phyloP scores from a whole-genome alignment of 2,113 vertebrate genomes.

The Oreochromis spilurus region DNA sequence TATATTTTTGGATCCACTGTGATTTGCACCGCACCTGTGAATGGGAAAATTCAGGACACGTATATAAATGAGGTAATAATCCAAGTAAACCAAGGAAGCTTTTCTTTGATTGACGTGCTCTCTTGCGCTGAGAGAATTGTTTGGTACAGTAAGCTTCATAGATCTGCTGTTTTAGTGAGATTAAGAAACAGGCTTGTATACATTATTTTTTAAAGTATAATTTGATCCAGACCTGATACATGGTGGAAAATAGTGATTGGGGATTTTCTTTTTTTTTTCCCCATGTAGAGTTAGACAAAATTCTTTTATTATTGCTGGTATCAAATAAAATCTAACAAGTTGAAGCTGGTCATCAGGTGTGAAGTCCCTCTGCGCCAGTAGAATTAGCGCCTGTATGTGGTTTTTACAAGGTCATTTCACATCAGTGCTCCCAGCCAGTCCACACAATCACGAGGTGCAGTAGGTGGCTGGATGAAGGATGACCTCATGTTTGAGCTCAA shows the following conservation, averaged over 20 bases:
- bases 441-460: constrained; percentile 4
- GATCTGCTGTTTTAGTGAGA: not conserved
- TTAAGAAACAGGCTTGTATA: not conserved
- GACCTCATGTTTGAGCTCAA: constrained; percentile 39
- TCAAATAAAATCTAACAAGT: constrained; percentile 8
- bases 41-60: not conserved
- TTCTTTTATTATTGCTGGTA: not conserved
- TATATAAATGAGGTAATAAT: not conserved
- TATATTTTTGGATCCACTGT: not conserved
- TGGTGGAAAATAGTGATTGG: not conserved
- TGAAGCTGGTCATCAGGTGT: not conserved
- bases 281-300: not conserved
- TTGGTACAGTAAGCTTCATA: not conserved
- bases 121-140: not conserved
- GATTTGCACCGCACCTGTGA: not conserved
- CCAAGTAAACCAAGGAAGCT: not conserved
- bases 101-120: not conserved
- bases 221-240: constrained; percentile 20
- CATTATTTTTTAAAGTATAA: constrained; percentile 23
- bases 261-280: not conserved
- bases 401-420: constrained; percentile 38
- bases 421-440: not conserved
- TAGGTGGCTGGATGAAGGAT: constrained; percentile 4
- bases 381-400: constrained; percentile 23
- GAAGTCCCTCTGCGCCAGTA: not conserved